Evolutionary conservation across 1,140 invertebrate genomes (phyloP).

Genomic region (Mycetomoellerius zeteki): DNA sequence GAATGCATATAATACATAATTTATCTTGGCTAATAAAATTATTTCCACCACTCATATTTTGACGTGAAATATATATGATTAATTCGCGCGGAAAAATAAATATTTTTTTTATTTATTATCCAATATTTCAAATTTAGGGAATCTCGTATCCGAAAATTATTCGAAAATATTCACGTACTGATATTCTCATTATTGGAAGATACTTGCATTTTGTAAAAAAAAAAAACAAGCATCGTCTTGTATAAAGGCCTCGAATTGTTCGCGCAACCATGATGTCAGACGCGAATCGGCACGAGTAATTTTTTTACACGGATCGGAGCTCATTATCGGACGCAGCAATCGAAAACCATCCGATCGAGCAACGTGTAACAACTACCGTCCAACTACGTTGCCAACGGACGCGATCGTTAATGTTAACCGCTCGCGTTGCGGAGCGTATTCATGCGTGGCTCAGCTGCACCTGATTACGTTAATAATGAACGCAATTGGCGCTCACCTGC

Average conservation of each 20-base stretch:
- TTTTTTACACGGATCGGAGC: neutral
- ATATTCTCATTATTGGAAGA: neutral
- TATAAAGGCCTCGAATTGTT: neutral
- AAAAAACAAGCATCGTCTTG: neutral
- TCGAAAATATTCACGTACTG: neutral
- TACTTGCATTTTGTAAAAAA: neutral
- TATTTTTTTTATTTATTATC: neutral
- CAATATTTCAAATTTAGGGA: conserved; percentile 3
- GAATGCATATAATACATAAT: neutral
- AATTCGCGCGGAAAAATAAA: conserved; percentile 3
- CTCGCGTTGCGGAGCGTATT: conserved; percentile 42
- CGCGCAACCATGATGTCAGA: neutral
- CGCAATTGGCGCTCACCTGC: conserved; percentile 71
- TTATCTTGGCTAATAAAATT: neutral
- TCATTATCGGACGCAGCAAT: conserved; percentile 48
- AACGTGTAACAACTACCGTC: conserved; percentile 10
- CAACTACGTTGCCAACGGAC: conserved; percentile 22
- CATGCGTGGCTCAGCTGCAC: conserved; percentile 70
- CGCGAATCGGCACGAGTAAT: conserved; percentile 8
- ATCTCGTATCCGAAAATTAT: neutral
- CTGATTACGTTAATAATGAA: conserved; percentile 74
- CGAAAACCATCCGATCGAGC: conserved; percentile 13
- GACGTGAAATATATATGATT: neutral
- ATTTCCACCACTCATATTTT: neutral
- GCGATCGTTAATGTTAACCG: conserved; percentile 66